These are phyloP conservation scores for Aradus depressus DNA, from an alignment of 2,888 invertebrate species.

Conservation along the genomic window DNA sequence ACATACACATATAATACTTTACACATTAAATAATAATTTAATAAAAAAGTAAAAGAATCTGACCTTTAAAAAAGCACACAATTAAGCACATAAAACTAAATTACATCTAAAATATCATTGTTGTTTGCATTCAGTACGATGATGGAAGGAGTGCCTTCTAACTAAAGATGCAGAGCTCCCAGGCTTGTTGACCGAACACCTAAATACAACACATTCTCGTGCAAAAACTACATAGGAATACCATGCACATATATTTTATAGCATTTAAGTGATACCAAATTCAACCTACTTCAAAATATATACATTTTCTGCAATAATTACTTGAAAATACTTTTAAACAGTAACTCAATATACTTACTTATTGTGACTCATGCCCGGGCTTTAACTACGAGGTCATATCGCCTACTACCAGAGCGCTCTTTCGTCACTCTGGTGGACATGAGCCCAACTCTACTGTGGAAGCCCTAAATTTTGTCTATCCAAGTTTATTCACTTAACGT, in stretches of 20 bases:
- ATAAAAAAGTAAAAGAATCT: constrained; percentile 3
- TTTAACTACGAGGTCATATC: too few relatives aligned
- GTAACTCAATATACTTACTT: too few relatives aligned
- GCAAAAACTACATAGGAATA: constrained; percentile 17
- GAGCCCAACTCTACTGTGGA: too few relatives aligned
- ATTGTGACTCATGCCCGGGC: too few relatives aligned
- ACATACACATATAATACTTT: neutral
- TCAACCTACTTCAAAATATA: neutral
- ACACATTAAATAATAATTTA: neutral
- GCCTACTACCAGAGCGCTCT: too few relatives aligned
- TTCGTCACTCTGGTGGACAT: too few relatives aligned
- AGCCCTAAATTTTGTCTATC: too few relatives aligned
- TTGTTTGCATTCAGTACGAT: constrained; percentile 28
- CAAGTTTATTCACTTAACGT: too few relatives aligned
- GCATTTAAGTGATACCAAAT: neutral
- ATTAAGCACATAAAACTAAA: neutral
- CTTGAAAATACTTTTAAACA: too few relatives aligned
- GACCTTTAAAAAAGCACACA: constrained; percentile 6
- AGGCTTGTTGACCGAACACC: constrained; percentile 17
- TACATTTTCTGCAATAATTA: neutral
- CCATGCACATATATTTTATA: constrained; percentile 3
- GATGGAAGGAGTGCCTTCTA: constrained; percentile 28
- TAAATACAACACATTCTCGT: constrained; percentile 26
- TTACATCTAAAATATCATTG: constrained; percentile 16
- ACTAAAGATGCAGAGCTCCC: constrained; percentile 20